These are phyloP conservation scores for Acanthochromis polyacanthus DNA, from an alignment of 2,113 vertebrate species.

Conservation along the genomic window DNA sequence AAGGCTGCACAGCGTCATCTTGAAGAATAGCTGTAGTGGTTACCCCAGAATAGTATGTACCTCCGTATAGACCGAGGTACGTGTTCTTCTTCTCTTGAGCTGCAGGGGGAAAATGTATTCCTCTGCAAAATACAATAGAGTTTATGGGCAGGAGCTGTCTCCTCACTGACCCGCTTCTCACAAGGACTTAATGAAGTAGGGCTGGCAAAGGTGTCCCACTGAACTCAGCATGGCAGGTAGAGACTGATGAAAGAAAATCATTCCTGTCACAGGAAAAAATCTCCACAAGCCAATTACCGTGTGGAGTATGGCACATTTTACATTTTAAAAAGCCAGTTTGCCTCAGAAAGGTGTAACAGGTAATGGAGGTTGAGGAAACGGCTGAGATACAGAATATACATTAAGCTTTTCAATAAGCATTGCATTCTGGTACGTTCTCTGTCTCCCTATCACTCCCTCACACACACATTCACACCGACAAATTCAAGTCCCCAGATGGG, in stretches of 20 bases:
- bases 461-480: conserved; percentile 3
- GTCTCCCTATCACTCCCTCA: conserved; percentile 4
- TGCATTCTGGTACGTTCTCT: conserved; percentile 46
- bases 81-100: conserved; percentile 19
- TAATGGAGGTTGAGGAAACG: conserved; percentile 58
- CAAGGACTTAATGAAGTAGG: conserved; percentile 72
- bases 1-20: conserved; percentile 49
- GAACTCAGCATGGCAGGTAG: conserved; percentile 71
- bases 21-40: conserved; percentile 42
- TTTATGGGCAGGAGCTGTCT: conserved; percentile 58
- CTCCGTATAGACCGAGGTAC: conserved; percentile 40
- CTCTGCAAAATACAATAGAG: conserved; percentile 51
- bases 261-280: conserved; percentile 70
- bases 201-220: conserved; percentile 67
- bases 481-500: conserved; percentile 71
- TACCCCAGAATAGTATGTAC: conserved; percentile 39
- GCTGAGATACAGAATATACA: conserved; percentile 66
- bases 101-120: conserved; percentile 48
- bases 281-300: conserved; percentile 73
- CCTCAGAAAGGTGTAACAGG: conserved; percentile 44
- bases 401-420: conserved; percentile 68
- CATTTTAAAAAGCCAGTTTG: conserved; percentile 56
- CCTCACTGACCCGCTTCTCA: conserved; percentile 69
- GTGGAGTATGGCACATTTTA: conserved; percentile 54
- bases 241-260: conserved; percentile 76